These are phyloP conservation scores for Nomada flava DNA, from an alignment of 2,888 invertebrate species.

Conservation along the genomic window DNA sequence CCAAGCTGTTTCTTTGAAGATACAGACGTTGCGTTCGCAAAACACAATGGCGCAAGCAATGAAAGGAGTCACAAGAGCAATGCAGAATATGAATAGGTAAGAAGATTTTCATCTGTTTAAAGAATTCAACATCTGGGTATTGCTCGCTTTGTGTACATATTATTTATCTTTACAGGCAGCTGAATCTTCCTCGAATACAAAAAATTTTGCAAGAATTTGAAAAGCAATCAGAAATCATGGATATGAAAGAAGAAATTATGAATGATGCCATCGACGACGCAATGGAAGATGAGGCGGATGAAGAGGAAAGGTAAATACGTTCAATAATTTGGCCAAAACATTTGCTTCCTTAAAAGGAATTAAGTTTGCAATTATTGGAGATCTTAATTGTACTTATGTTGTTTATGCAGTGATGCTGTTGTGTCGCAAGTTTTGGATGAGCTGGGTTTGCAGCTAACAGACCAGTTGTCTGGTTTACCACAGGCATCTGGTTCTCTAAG, in stretches of 20 bases:
- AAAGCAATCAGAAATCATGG: conserved; percentile 99
- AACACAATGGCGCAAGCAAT: conserved; percentile 99
- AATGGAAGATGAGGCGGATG: conserved; percentile 99
- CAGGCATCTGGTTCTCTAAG: conserved; percentile 87
- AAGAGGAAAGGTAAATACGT: conserved; percentile 93
- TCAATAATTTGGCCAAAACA: background rate
- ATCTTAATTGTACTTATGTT: conserved; percentile 3
- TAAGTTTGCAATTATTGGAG: background rate
- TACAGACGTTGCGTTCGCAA: conserved; percentile 98
- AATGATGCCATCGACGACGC: conserved; percentile 99
- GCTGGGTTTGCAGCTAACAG: conserved; percentile 96
- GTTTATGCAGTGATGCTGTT: conserved; percentile 92
- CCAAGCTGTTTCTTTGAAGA: conserved; percentile 98
- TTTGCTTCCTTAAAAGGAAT: background rate
- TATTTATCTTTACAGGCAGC: conserved; percentile 86
- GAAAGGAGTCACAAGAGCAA: conserved; percentile 99
- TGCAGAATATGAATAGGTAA: conserved; percentile 98
- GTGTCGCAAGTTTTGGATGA: conserved; percentile 99
- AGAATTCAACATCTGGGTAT: conserved; percentile 17
- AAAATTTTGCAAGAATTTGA: conserved; percentile 99
- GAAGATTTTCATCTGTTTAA: conserved; percentile 49
- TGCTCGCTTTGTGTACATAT: background rate
- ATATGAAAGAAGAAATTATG: conserved; percentile 99
- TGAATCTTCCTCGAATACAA: conserved; percentile 99
- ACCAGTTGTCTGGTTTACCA: conserved; percentile 96